Evolutionary conservation across 2,888 invertebrate species (phyloP).

Genomic region (Torymus texanus): DNA sequence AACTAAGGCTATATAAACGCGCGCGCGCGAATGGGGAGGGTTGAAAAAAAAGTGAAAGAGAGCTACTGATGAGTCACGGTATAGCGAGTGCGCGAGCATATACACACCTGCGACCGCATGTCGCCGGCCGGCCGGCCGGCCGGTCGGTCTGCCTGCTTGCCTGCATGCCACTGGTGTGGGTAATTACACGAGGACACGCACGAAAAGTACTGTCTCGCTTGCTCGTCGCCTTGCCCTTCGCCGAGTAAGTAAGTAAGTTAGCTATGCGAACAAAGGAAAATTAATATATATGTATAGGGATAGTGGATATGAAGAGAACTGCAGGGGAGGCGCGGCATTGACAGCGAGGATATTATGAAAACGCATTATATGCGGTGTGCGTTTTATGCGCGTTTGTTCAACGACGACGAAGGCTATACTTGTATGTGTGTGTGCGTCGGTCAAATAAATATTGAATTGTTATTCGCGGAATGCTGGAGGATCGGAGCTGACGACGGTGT

Average conservation of each 20-base stretch:
- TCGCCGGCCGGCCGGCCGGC: neutral
- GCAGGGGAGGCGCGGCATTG: no score
- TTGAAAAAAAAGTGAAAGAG: neutral
- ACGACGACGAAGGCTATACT: no score
- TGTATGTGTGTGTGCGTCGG: neutral
- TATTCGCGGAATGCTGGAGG: constrained; percentile 9
- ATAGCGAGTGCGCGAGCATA: neutral
- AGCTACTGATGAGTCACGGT: constrained; percentile 45
- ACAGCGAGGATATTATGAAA: no score
- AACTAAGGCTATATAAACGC: neutral
- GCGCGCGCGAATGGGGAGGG: no score
- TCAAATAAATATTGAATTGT: constrained; percentile 8
- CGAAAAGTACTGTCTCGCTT: no score
- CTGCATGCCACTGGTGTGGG: neutral
- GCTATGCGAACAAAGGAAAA: constrained; percentile 11
- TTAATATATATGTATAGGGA: constrained; percentile 13
- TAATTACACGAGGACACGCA: constrained; percentile 49
- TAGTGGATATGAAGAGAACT: no score
- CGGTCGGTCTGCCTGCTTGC: no score
- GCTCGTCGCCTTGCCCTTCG: neutral
- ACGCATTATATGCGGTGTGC: no score
- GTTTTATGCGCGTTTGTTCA: constrained; percentile 20
- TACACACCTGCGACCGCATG: constrained; percentile 37
- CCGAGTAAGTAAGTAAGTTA: no score
- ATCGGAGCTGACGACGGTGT: neutral